These are phyloP conservation scores for Sula dactylatra DNA, from an alignment of 2,113 vertebrate genomes.

Conservation along the genomic window DNA sequence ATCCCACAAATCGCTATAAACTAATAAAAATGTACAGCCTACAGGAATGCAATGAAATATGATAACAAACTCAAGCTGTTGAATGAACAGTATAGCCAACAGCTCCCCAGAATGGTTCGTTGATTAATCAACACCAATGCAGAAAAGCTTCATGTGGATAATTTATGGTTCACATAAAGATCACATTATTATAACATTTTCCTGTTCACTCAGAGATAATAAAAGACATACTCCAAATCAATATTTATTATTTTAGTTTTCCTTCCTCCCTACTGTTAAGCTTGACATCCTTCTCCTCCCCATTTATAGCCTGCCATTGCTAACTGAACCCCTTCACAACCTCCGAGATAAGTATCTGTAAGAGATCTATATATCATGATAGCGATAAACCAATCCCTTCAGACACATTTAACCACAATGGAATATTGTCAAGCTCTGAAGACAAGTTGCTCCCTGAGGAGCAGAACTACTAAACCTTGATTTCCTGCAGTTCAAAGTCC, in stretches of 20 bases:
- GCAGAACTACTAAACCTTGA: conserved; percentile 36
- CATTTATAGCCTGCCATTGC: conserved; percentile 18
- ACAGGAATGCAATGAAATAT: neutral
- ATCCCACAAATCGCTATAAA: neutral
- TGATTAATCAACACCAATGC: conserved; percentile 23
- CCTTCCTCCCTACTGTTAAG: conserved; percentile 33
- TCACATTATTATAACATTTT: conserved; percentile 35
- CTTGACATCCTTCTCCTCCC: conserved; percentile 49
- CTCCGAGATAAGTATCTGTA: neutral
- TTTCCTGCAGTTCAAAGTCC: conserved; percentile 17
- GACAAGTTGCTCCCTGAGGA: conserved; percentile 39
- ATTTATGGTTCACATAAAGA: conserved; percentile 45
- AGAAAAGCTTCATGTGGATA: neutral
- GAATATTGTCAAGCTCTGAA: conserved; percentile 25
- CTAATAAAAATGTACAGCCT: conserved; percentile 14
- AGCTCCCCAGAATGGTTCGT: neutral
- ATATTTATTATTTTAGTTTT: conserved; percentile 62
- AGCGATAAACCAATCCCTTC: conserved; percentile 17
- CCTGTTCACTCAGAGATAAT: conserved; percentile 36
- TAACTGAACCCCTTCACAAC: conserved; percentile 15
- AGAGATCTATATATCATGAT: conserved; percentile 30
- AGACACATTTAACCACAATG: conserved; percentile 14
- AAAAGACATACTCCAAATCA: conserved; percentile 48
- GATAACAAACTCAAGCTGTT: conserved; percentile 1
- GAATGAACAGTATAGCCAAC: neutral